Percentiles rank a stretch among this genome's conserved stretches.
These are phyloP conservation scores for Gastrophysa polygoni DNA, from an alignment of 2,888 invertebrate species.

Conservation along the genomic window DNA sequence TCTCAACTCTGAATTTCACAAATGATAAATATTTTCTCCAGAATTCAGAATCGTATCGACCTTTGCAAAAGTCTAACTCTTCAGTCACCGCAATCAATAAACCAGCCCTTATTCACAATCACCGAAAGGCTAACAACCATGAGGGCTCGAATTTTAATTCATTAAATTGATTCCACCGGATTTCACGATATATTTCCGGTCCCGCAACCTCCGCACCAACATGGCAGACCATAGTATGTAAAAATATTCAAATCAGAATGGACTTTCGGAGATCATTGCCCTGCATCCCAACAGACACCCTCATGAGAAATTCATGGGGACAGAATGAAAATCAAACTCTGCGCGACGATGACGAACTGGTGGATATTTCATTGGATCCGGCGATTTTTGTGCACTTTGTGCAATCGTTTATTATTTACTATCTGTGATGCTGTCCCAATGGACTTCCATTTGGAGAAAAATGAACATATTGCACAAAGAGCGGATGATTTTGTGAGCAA, in stretches of 20 bases:
- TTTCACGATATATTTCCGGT: conserved; percentile 26
- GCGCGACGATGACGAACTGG: conserved; percentile 20
- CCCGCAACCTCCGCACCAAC: conserved; percentile 12
- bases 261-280: conserved; percentile 28
- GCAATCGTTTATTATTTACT: no score
- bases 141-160: conserved; percentile 7
- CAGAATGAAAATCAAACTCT: conserved; percentile 25
- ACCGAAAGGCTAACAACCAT: not conserved
- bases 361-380: not conserved
- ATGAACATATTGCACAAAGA: no score
- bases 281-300: conserved; percentile 11
- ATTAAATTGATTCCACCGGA: conserved; percentile 1
- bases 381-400: no score
- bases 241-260: conserved; percentile 33
- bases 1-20: no score
- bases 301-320: conserved; percentile 22
- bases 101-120: no score
- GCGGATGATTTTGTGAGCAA: no score
- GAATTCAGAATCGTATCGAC: no score
- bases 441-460: no score
- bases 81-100: no score
- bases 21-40: no score
- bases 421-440: no score
- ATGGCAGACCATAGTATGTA: conserved; percentile 24
- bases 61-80: no score